Base-by-base conservation (phyloP, 2,113 vertebrate genomes). In the Naja naja region DNA sequence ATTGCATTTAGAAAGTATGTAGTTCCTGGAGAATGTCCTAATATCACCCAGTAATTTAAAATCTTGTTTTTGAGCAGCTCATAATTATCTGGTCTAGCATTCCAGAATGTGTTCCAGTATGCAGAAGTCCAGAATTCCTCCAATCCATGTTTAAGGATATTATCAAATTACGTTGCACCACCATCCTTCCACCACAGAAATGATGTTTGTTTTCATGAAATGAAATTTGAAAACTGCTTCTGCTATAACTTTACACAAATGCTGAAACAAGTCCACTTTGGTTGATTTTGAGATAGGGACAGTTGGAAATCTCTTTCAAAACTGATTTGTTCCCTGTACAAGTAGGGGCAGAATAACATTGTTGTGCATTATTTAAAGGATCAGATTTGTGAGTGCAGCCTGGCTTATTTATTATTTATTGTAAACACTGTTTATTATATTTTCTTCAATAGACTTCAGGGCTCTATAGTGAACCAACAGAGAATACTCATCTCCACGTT, bases 261-360 rank as follows among this genome's bases (percentile, higher is more conserved):
- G 55, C 34, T 43, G 45, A 27, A 56, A 23, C 16, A 91, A 93
- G 90, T 93, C 94, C 91, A 91, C 93, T 93, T 94, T 58, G 92
- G 93, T 92, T 96, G 94, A 96, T 95, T 95, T 95, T 95, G 94
- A 64, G 60, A n/a, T 64, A 69, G n/a, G 64, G n/a, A 16, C 64
- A 74, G n/a, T 7, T 3, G 30, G 23, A 25, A 23, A n/a, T 89
- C 95, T 95, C 94, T 88, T 96, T 97, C 93, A 91, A 95, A 49
- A 54, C 49, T n/a, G 25, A n/a, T 27, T 6, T 93, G 39, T 39
- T 16, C 39, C 39, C 88, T 55, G 3, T 3, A 56, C 3, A 25
- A 1, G 3, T 23, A 81, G 16, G 23, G 47, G 16, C 85, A 74
- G 64, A 6, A 74, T 34, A 74, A 34, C 64, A 34, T 34, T 3